Conservation (phyloP, 2,113 vertebrate species). For the Carollia perspicillata region DNA sequence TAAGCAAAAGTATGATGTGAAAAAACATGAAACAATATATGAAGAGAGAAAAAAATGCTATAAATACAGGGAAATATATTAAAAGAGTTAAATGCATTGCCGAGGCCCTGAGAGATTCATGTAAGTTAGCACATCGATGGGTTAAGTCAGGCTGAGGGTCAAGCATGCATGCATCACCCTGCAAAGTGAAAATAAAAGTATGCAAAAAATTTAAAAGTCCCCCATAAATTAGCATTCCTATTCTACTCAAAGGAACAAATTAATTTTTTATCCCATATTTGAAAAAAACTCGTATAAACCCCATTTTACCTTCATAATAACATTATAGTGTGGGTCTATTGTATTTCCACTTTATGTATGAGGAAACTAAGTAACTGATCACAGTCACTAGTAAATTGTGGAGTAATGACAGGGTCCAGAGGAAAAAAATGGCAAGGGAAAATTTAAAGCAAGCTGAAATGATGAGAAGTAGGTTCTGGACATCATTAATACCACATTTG, state of each 20-base stretch:
- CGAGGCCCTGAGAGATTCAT: background rate
- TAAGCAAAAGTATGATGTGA: background rate
- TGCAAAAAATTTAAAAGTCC: background rate
- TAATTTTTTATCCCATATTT: background rate
- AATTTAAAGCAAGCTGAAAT: background rate
- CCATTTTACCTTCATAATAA: background rate
- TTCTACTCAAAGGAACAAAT: background rate
- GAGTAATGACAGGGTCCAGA: background rate
- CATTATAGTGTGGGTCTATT: accelerated
- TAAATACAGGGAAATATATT: background rate
- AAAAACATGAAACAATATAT: background rate
- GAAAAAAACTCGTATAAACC: background rate
- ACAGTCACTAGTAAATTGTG: background rate
- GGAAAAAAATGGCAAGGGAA: background rate
- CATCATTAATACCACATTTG: background rate
- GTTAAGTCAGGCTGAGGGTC: background rate
- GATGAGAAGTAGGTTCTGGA: background rate
- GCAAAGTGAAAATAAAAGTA: background rate
- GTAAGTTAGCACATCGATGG: background rate
- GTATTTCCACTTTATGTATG: background rate
- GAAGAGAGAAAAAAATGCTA: background rate
- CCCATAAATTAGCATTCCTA: background rate
- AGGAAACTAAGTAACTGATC: background rate
- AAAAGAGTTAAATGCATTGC: background rate
- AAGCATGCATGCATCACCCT: background rate